Evolutionary conservation across 2,113 vertebrate species (phyloP), one percentile per base, ranked within the genome.

Genomic region (Phyllostomus hastatus): DNA sequence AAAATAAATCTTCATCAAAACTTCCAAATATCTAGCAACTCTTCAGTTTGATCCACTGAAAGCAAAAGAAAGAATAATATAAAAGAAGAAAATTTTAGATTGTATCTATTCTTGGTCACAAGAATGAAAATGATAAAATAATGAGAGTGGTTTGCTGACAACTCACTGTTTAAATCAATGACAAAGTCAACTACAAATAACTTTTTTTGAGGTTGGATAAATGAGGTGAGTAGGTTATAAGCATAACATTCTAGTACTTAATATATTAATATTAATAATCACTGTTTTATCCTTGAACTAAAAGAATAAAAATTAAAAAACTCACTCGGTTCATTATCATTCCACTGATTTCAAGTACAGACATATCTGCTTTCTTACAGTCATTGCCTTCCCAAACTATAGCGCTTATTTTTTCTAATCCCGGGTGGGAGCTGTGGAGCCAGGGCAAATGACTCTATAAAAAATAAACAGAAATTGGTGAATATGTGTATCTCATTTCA

Each of bases 291-390:
- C n/a, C 7, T 31, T 83, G 19, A 90, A 86, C 10, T 46, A 50
- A 76, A 89, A 81, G 28, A 86, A 90, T 59, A 95, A 61, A 94
- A 94, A 66, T 7, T 64, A 76, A 66, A 96, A 96, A 98, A 98
- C 99, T 99, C 93, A 99, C 99, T 97, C 99, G 98, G 98, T 99
- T 99, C 99, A 99, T 99, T 90, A 99, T 99, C 99, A 99, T 99
- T 43, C 99, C 99, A 80, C 99, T 99, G 98, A 99, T 99, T 98
- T 99, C 99, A 98, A 99, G 99, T 6, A 99, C 99, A 61, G 99
- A 99, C 99, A 99, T 99, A 98, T 99, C 99, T 1, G 99, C 99
- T 97, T 99, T 99, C 98, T 99, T 99, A 81, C 99, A 99, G 76
- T 99, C 99, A 90, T 99, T 99, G 66, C 99, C 99, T 97, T 99